Percentiles rank a stretch among this genome's conserved stretches.
These are phyloP conservation scores for Caenorhabditis macrosperma DNA, from an alignment of 2,888 invertebrate species.

Conservation along the genomic window DNA sequence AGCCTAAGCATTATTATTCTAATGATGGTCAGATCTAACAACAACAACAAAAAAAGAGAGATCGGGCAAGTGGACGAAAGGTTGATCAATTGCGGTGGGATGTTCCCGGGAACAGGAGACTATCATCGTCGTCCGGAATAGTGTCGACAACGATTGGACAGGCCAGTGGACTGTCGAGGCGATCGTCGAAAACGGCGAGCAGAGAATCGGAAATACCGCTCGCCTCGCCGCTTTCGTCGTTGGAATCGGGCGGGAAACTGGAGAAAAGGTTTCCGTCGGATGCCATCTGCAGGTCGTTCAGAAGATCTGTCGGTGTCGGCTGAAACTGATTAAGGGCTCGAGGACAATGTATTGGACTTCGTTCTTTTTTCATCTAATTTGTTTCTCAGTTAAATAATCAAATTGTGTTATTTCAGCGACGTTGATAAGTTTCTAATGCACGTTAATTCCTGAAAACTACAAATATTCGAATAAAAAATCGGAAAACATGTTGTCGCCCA, in stretches of 20 bases:
- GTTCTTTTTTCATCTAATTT: no score
- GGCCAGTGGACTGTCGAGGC: slow-evolving; percentile 19
- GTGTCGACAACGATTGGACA: slow-evolving; percentile 41
- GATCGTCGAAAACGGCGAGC: slow-evolving; percentile 27
- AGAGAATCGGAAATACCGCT: background rate
- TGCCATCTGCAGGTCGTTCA: slow-evolving; percentile 23
- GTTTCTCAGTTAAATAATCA: no score
- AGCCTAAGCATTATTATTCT: no score
- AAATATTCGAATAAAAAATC: no score
- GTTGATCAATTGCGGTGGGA: background rate
- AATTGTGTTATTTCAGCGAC: no score
- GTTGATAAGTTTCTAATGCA: no score
- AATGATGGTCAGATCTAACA: background rate
- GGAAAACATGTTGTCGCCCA: no score
- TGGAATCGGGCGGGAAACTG: background rate
- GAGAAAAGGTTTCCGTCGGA: slow-evolving; percentile 2
- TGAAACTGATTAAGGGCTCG: slow-evolving; percentile 12
- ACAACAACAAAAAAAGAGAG: background rate
- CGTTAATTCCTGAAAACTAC: no score
- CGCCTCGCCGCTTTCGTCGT: background rate
- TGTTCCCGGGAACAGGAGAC: slow-evolving; percentile 8
- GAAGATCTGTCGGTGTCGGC: slow-evolving; percentile 25
- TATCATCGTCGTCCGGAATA: slow-evolving; percentile 22
- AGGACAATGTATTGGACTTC: no score
- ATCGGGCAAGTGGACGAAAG: no score